Conservation (phyloP, 2,797 vertebrate species). For the Nannoperca australis region DNA sequence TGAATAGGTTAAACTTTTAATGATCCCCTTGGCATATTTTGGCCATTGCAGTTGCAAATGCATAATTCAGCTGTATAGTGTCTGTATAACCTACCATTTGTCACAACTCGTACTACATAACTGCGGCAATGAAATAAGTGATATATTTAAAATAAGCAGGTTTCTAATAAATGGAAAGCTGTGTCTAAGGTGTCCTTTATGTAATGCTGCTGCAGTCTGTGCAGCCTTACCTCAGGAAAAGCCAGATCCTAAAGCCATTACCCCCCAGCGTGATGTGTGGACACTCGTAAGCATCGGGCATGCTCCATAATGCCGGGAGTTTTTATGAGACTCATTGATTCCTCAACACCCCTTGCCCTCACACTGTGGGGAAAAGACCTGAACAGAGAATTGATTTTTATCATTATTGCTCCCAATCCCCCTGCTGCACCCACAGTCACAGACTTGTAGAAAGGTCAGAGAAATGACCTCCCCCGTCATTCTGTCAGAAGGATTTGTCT, state of each 20-base stretch:
- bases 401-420: conserved; percentile 68
- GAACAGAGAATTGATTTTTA: conserved; percentile 71
- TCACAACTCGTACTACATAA: conserved; percentile 6
- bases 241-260: conserved; percentile 27
- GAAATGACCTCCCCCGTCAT: conserved; percentile 46
- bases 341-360: conserved; percentile 29
- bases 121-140: conserved; percentile 16
- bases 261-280: conserved; percentile 18
- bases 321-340: conserved; percentile 76
- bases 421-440: conserved; percentile 55
- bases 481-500: conserved; percentile 45
- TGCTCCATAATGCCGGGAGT: conserved; percentile 50
- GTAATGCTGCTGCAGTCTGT: not conserved
- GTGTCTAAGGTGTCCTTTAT: conserved; percentile 9
- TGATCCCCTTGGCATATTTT: conserved; percentile 1
- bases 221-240: conserved; percentile 45
- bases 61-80: not conserved
- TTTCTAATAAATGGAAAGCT: conserved; percentile 11
- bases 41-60: not conserved
- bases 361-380: conserved; percentile 33
- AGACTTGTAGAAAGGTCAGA: conserved; percentile 75
- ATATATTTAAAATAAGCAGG: conserved; percentile 22
- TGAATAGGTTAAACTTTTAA: conserved; percentile 28
- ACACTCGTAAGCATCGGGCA: conserved; percentile 46
- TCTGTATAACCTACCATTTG: not conserved